phyloP scores from a whole-genome alignment of 92 coral and sea anemone genomes.

The Pocillopora meandrina region DNA sequence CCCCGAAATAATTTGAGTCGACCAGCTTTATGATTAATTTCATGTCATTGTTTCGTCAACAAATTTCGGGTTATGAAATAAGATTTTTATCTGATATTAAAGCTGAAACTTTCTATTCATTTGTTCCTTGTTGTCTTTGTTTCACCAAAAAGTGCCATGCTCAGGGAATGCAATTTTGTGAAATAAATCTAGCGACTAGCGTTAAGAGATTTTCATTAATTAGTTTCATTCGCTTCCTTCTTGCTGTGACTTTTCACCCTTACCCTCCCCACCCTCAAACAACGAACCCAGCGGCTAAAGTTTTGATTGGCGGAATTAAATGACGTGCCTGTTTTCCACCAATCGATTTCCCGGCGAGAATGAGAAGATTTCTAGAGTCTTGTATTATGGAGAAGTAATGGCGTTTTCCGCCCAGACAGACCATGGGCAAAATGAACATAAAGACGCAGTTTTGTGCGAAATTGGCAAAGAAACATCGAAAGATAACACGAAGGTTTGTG shows the following conservation, averaged over 20 bases:
- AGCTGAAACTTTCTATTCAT: no score
- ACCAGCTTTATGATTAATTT: no score
- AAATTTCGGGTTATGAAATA: no score
- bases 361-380: conserved; percentile 70
- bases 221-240: not conserved
- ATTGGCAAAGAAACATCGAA: conserved; percentile 63
- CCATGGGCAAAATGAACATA: conserved; percentile 98
- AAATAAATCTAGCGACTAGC: no score
- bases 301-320: conserved; percentile 71
- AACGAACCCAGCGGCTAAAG: not conserved
- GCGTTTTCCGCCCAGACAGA: conserved; percentile 99
- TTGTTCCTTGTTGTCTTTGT: no score
- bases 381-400: conserved; percentile 99
- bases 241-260: not conserved
- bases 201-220: not conserved
- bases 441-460: conserved; percentile 78
- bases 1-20: no score
- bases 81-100: no score
- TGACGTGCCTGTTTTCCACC: conserved; percentile 88
- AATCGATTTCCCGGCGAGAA: conserved; percentile 83
- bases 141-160: no score
- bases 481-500: conserved; percentile 73
- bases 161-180: no score
- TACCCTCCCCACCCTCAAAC: conserved; percentile 29
- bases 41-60: no score